Base-by-base conservation (phyloP, 2,113 vertebrate genomes). In the Laticauda colubrina region DNA sequence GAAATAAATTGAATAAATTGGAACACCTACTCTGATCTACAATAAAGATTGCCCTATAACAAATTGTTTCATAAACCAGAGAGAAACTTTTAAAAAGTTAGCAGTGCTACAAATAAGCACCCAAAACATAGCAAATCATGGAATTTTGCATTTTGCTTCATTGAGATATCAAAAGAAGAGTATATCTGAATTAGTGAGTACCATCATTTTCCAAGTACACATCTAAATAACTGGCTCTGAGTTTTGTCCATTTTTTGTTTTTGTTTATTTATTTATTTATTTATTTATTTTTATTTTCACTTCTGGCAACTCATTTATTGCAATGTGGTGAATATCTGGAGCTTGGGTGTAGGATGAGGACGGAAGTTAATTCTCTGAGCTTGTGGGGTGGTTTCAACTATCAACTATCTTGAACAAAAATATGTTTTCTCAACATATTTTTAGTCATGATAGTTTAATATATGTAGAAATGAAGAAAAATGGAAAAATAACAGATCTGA, bases 371-470 rank as follows among this genome's bases (percentile, higher is more conserved):
- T 64, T 64, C 11, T 64, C 10, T 0, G 26, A 64, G 26, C 61
- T 29, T 64, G 4, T 14, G 26, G 26, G 11, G n/a, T 64, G 11
- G 23, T n/a, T 64, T 64, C 26, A 64, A 64, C 26, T n/a, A 64
- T n/a, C 26, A 64, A 64, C 61, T n/a, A 64, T n/a, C 11, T 64
- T 64, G 61, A 64, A 64, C 29, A 64, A 64, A 64, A 14, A 64
- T 64, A 64, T 64, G 26, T n/a, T 59, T 87, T 91, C 87, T 89
- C 26, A 64, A 64, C 18, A 34, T 57, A 53, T 57, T 81, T 4
- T 90, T 94, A 91, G 91, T 93, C 93, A 39, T 34, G n/a, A 54
- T 86, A n/a, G 61, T 69, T 89, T 23, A 55, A 92, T 90, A 88
- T 87, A 61, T 92, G 45, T 69, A 69, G 85, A 39, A 26, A 90